Evolutionary conservation across 2,888 invertebrate genomes (phyloP), one percentile per base, ranked within the genome.

Genomic region (Scaptomyza reducta): DNA sequence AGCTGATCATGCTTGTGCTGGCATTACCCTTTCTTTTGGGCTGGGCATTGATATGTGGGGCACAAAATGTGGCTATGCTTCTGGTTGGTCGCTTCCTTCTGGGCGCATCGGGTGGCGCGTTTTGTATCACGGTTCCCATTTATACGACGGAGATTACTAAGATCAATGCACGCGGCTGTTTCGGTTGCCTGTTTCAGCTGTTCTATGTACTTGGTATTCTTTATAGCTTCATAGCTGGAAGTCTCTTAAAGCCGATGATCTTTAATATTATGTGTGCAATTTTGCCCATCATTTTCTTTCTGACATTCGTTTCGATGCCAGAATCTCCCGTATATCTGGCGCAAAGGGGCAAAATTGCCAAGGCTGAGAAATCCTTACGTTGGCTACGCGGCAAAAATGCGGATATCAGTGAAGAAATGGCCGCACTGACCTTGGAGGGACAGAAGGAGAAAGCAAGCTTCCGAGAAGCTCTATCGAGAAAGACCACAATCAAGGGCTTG

Each of bases 161-260:
- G 80, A 94, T 95, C 61, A 93, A 94, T 10, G 94, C 96, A 67
- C 93, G 98, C 58, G 98, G 98, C 0, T 93, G 94, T 0, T 91
- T 98, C 1, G 97, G 97, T 3, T 95, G 96, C 31, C 96, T 95
- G 81, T 97, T 97, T 89, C 97, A 98, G 89, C 91, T 98, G 42
- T 94, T 96, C 93, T 92, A 97, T 44, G 95, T 96, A 0, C 88
- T 95, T 4, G 98, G 98, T 58, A 96, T 97, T 50, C 92, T 97
- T 0, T 93, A 95, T 66, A 93, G 94, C 0, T 97, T 97, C 84
- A 87, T 93, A 0, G 0, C 90, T 95, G 1, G 97, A 79, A 6
- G 73, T 69, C 13, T 55, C 35, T 4, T 18, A 0, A 14, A 27
- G 0, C 57, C 74, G 0, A 22, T 69, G 0, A 0, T 10, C 0